Conservation (phyloP, 2,888 invertebrate species). For the Torymus texanus region DNA sequence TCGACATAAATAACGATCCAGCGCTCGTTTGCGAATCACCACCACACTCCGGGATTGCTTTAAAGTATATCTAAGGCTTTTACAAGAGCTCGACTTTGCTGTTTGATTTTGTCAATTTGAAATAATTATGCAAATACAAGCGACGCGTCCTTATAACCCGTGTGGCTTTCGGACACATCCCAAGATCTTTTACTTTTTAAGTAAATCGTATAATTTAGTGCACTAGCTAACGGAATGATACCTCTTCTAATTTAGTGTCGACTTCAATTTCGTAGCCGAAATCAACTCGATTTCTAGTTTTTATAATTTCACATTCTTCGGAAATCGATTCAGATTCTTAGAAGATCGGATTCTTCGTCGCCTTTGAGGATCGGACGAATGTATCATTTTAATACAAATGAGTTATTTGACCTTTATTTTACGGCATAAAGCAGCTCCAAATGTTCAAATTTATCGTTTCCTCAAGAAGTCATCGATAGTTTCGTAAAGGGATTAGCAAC, state of each 20-base stretch:
- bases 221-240: conserved; percentile 6
- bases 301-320: conserved; percentile 54
- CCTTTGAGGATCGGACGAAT: conserved; percentile 26
- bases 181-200: conserved; percentile 31
- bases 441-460: conserved; percentile 42
- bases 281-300: conserved; percentile 43
- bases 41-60: neutral
- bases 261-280: conserved; percentile 16
- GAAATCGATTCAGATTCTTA: too few relatives aligned
- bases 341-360: conserved; percentile 33
- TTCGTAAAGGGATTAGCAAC: conserved; percentile 36
- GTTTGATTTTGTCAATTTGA: conserved; percentile 5
- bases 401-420: conserved; percentile 51
- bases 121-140: conserved; percentile 36
- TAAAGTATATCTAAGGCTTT: conserved; percentile 11
- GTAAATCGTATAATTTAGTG: conserved; percentile 46
- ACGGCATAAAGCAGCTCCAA: conserved; percentile 36
- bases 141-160: neutral
- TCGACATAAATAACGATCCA: conserved; percentile 17
- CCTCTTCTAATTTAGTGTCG: conserved; percentile 35
- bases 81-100: conserved; percentile 12
- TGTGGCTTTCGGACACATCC: conserved; percentile 18
- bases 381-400: conserved; percentile 48
- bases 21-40: conserved; percentile 8
- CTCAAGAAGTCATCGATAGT: conserved; percentile 9